Evolutionary conservation across 2,888 invertebrate genomes (phyloP).

Genomic region (Platerodrilus igneus): DNA sequence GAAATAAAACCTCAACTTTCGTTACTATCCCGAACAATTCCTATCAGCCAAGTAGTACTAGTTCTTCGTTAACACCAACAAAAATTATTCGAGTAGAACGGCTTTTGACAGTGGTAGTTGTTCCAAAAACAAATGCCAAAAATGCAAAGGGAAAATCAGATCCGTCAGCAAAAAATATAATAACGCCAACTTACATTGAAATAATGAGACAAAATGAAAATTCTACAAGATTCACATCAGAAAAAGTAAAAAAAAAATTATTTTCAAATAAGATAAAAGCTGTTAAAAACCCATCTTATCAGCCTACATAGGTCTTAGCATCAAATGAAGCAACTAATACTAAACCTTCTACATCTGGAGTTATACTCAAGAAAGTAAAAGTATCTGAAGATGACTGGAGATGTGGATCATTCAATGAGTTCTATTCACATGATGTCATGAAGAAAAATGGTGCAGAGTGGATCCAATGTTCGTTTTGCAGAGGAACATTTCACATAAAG

Average conservation of each 20-base stretch:
- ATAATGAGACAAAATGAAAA: constrained; percentile 4
- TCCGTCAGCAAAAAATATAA: constrained; percentile 4
- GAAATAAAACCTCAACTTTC: no score
- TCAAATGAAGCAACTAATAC: constrained; percentile 1
- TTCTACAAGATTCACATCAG: no score
- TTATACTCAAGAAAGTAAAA: background rate
- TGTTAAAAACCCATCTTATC: background rate
- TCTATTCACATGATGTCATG: background rate
- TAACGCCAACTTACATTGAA: background rate
- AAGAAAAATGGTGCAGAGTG: constrained; percentile 3
- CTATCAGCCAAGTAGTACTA: no score
- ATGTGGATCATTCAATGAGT: constrained; percentile 3
- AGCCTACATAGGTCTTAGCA: background rate
- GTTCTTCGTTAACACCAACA: no score
- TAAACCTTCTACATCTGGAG: constrained; percentile 6
- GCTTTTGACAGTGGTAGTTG: background rate
- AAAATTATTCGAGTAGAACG: no score
- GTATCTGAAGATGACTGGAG: no score
- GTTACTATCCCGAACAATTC: no score
- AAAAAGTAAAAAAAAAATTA: no score
- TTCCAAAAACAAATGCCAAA: background rate
- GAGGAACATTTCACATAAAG: constrained; percentile 1
- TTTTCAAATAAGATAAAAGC: no score
- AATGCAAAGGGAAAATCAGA: constrained; percentile 1
- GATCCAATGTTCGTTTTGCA: constrained; percentile 3